Base-by-base conservation (phyloP, 2,888 invertebrate species). In the Trachelus tabidus region DNA sequence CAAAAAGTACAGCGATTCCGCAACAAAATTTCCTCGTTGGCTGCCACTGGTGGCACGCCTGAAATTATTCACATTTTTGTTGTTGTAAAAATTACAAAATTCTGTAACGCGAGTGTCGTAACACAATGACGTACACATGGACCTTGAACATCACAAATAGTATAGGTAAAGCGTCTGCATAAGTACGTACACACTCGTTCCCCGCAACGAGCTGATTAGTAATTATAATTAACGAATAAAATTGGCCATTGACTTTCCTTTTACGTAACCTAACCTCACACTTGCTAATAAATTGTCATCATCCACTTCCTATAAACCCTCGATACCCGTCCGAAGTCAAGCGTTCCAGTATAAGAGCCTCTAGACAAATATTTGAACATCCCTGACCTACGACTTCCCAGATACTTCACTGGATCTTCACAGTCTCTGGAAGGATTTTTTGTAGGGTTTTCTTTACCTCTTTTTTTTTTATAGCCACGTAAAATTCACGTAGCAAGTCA, bases 311-410 rank as follows among this genome's bases (percentile, higher is more conserved):
- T 23, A 56, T 6, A 56, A 3, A 23, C 56, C 23, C 23, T 23
- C 23, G 23, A 56, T 23, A 56, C 56, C 1, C 56, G 23, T 23
- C 1, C 56, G 23, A 56, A 56, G 56, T 23, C 23, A 23, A 56
- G 56, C 56, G 9, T 23, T 56, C 2, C 56, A 56, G 56, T 23
- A 23, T 23, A 56, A 56, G 23, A 23, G 9, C 23, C 23, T 23
- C 56, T 71, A 12, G 71, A 40, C 34, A 12, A 71, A 56, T 73
- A 69, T 77, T 75, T 35, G 56, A 68, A 69, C 34, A 37, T 76
- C 76, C 77, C 77, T 80, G 79, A 81, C 80, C 81, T 81, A 81
- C 71, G 79, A 34, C 69, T 56, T 6, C 9, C 9, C 56, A 56
- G 23, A 9, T 23, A 56, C 56, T 23, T 23, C 40, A 4, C 4